Conservation (phyloP, 1,140 invertebrate genomes). For the Drusus annulatus region DNA sequence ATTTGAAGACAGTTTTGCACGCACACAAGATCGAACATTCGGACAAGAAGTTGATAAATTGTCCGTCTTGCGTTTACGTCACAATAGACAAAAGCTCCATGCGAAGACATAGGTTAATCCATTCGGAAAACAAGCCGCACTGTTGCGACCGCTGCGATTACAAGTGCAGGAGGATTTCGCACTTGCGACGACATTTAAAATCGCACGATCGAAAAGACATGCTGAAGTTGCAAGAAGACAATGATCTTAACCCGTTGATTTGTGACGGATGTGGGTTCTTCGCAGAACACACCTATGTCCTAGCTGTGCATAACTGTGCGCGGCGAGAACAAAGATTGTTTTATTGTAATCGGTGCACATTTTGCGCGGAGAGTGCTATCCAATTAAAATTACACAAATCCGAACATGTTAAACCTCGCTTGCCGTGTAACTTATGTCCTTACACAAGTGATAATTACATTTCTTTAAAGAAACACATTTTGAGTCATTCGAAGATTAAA, state of each 20-base stretch:
- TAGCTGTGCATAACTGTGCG: neutral
- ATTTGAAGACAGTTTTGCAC: neutral
- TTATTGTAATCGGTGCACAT: slow-evolving; percentile 25
- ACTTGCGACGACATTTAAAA: slow-evolving; percentile 19
- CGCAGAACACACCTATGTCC: neutral
- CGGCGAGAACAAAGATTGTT: neutral
- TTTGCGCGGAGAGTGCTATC: neutral
- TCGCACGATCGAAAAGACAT: slow-evolving; percentile 35
- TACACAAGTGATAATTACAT: neutral
- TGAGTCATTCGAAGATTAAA: neutral
- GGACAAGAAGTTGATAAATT: slow-evolving; percentile 5
- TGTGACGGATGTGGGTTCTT: slow-evolving; percentile 6
- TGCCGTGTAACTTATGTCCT: neutral
- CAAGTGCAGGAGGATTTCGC: slow-evolving; percentile 23
- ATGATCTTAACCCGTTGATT: slow-evolving; percentile 10
- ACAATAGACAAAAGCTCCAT: neutral
- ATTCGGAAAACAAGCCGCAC: slow-evolving; percentile 17
- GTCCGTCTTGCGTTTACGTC: slow-evolving; percentile 4
- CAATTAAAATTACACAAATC: slow-evolving; percentile 6
- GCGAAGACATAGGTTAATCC: slow-evolving; percentile 20
- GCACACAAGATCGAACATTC: slow-evolving; percentile 9
- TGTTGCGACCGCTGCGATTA: slow-evolving; percentile 21
- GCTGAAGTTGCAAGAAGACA: neutral
- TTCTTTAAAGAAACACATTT: neutral
- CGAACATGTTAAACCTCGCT: neutral